Base-by-base conservation (phyloP, 2,797 vertebrate genomes). In the Toxotes lorentzi region DNA sequence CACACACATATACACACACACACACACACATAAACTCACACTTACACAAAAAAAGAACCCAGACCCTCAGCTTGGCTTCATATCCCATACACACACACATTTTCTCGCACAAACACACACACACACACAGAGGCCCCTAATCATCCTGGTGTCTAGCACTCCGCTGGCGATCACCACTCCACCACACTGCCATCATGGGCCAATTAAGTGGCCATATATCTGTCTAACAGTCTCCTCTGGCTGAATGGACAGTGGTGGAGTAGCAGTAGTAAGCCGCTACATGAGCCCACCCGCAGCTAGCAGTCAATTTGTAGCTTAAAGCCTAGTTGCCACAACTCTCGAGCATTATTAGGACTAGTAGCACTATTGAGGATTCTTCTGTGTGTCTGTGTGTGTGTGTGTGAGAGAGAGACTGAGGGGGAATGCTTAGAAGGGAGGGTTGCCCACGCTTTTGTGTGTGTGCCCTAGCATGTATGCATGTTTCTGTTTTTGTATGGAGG, bases 131-230 rank as follows among this genome's bases (percentile, higher is more conserved):
- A 82, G 79, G 86, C 91, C 78, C 91, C 92, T 94, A 94, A 95
- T 95, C 94, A 95, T 94, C 89, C 85, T 76, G 83, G 91, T 94
- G 93, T 95, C 94, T 92, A 89, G 93, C 91, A 92, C 94, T 94
- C 92, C 85, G 78, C 92, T 94, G 94, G 93, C 93, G 91, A 94
- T 94, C 94, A 94, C 90, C 91, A 92, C 93, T 93, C 90, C 84
- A 86, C 93, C 88, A 92, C 91, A 82, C 89, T 89, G 93, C 92
- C 94, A 95, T 95, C 94, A 95, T 95, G 94, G 94, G 90, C 93
- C 94, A 95, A 95, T 96, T 95, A 96, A 93, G 92, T 94, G 93
- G 91, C 92, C 94, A 93, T 95, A 95, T 95, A 93, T 95, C 93
- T 94, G 93, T 94, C 90, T 91, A 90, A 90, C 91, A 88, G 86